phyloP scores from a whole-genome alignment of 2,888 invertebrate genomes.

The Gymnoscelis rufifasciata region DNA sequence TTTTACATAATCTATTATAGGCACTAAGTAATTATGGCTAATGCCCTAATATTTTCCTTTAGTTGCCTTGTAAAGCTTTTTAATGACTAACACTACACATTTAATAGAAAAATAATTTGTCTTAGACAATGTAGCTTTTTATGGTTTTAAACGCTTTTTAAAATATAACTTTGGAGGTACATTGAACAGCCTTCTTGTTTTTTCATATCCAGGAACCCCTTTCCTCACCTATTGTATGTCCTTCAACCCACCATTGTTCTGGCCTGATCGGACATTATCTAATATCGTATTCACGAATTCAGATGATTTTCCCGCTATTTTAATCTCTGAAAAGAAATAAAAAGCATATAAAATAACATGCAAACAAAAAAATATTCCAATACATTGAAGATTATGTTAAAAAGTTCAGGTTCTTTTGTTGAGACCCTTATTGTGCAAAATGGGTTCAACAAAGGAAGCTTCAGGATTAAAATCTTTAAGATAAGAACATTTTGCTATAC shows the following conservation, averaged over 20 bases:
- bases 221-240: constrained; percentile 73
- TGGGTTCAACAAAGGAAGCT: too few species aligned
- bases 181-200: constrained; percentile 73
- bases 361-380: too few species aligned
- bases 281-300: constrained; percentile 96
- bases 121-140: constrained; percentile 64
- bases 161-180: constrained; percentile 76
- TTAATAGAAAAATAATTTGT: constrained; percentile 74
- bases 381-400: too few species aligned
- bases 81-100: constrained; percentile 56
- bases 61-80: constrained; percentile 69
- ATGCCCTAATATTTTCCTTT: constrained; percentile 36
- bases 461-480: too few species aligned
- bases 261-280: constrained; percentile 90
- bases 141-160: constrained; percentile 61
- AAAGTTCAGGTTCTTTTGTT: too few species aligned
- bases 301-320: constrained; percentile 94
- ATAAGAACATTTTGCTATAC: too few species aligned
- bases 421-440: too few species aligned
- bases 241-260: constrained; percentile 86
- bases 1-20: constrained; percentile 31
- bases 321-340: constrained; percentile 81
- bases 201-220: constrained; percentile 45
- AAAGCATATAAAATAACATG: background rate
- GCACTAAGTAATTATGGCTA: constrained; percentile 37